phyloP scores from a whole-genome alignment of 2,888 invertebrate genomes.

The Scelioninae gen. 1 region DNA sequence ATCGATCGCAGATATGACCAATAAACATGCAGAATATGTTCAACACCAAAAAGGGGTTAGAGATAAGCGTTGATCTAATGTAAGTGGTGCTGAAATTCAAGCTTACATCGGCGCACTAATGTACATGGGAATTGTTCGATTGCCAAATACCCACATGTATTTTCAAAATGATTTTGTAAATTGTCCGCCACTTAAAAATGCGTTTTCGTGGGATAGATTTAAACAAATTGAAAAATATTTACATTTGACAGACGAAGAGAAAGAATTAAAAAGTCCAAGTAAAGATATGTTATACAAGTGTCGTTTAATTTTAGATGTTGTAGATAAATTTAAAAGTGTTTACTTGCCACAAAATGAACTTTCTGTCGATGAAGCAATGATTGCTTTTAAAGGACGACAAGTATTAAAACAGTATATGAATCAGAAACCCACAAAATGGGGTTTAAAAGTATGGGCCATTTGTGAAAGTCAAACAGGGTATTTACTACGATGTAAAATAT shows the following conservation, averaged over 20 bases:
- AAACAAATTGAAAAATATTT: conserved; percentile 18
- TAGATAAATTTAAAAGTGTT: conserved; percentile 14
- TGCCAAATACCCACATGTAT: conserved; percentile 9
- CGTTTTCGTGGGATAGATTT: conserved; percentile 12
- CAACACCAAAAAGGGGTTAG: conserved; percentile 1
- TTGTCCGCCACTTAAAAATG: background rate
- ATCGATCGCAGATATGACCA: background rate
- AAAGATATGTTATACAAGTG: conserved; percentile 24
- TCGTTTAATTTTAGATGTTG: conserved; percentile 9
- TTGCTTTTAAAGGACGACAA: conserved; percentile 15
- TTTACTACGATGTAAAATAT: conserved; percentile 18
- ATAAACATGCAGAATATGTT: conserved; percentile 2
- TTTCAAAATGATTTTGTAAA: conserved; percentile 17
- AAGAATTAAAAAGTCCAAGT: background rate
- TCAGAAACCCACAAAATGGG: conserved; percentile 31
- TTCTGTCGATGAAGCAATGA: conserved; percentile 26
- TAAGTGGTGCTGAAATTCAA: conserved; percentile 1
- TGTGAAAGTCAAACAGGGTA: conserved; percentile 22
- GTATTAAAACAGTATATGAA: conserved; percentile 22
- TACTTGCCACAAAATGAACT: conserved; percentile 12
- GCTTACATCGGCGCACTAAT: conserved; percentile 3
- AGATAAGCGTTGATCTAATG: background rate
- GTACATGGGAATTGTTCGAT: conserved; percentile 9
- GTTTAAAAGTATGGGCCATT: conserved; percentile 17
- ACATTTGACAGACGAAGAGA: conserved; percentile 8